Evolutionary conservation across 2,888 invertebrate species (phyloP), one percentile per base, ranked within the genome.

Genomic region (Himalopsyche tibetana): DNA sequence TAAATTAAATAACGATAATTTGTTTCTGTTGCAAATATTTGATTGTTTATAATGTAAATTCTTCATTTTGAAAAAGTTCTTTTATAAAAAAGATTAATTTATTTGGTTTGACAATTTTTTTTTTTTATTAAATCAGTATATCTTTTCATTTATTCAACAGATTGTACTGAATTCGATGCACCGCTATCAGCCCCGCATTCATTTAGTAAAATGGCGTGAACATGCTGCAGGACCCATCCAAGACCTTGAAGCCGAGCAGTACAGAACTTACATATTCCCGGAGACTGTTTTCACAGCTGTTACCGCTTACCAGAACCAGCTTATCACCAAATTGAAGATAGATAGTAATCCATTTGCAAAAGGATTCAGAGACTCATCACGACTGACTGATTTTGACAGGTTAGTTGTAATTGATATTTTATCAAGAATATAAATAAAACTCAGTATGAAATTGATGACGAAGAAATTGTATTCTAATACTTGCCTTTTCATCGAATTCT

Each of bases 151-250:
- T 19, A 74, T 6, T 11, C 74, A 74, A 11, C 96, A 99, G 99
- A 97, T 99, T 90, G 98, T 99, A 86, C 94, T 99, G 88, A 99
- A 99, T 92, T 99, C 99, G 36, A 99, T 99, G 99, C 99, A 99
- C 93, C 97, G 98, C 90, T 99, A 99, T 92, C 99, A 99, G 92
- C 99, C 99, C 0, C 94, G 99, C 89, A 98, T 99, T 91, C 99
- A 99, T 93, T 94, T 99, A 90, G 98, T 99, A 88, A 97, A 97
- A 90, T 90, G 93, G 19, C 91, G 93, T 0, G 93, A 93, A 51
- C 93, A 93, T 2, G 90, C 91, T 0, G 95, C 97, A 89, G 93
- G 95, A 87, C 96, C 96, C 89, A 96, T 97, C 90, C 96, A 96
- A 87, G 98, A 98, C 91, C 94, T 99, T 89, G 96, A 97, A 89